Percentiles rank a stretch among this genome's conserved stretches.
These are phyloP conservation scores for Labrus mixtus DNA, from an alignment of 2,113 vertebrate species.

Conservation along the genomic window DNA sequence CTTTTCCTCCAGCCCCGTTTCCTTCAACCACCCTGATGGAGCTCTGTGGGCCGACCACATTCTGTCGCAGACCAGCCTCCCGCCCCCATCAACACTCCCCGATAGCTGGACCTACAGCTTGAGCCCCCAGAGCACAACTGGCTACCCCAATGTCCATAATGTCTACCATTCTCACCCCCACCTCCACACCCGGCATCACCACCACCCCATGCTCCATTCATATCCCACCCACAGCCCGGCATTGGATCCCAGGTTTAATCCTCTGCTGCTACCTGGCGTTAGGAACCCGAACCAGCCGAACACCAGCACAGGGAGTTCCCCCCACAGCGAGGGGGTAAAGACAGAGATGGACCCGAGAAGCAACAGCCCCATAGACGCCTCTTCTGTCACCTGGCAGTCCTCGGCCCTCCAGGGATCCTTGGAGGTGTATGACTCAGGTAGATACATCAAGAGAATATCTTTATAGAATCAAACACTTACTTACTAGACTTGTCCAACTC, in stretches of 20 bases:
- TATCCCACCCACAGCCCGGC: conserved; percentile 84
- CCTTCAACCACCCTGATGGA: conserved; percentile 88
- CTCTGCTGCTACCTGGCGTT: conserved; percentile 90
- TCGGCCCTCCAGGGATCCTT: conserved; percentile 89
- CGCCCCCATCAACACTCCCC: conserved; percentile 82
- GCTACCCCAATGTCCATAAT: conserved; percentile 92
- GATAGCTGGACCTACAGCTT: conserved; percentile 95
- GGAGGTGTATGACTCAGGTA: conserved; percentile 95
- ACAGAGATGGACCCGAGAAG: conserved; percentile 85
- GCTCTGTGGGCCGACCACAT: conserved; percentile 90
- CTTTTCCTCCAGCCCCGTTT: conserved; percentile 86
- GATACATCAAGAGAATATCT: conserved; percentile 35
- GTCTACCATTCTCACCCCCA: conserved; percentile 90
- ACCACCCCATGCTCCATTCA: conserved; percentile 84
- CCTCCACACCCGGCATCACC: conserved; percentile 84
- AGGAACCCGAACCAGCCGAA: conserved; percentile 80
- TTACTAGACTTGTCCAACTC: conserved; percentile 10
- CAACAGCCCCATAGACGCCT: conserved; percentile 72
- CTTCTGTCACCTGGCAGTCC: conserved; percentile 89
- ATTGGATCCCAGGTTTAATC: conserved; percentile 91
- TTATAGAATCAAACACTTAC: neutral
- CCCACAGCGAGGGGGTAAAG: conserved; percentile 87
- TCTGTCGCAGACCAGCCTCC: conserved; percentile 88
- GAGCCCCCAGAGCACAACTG: conserved; percentile 88
- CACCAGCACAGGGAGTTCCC: conserved; percentile 86